Base-by-base conservation (phyloP, 2,888 invertebrate genomes). In the Lacanobia wlatinum region DNA sequence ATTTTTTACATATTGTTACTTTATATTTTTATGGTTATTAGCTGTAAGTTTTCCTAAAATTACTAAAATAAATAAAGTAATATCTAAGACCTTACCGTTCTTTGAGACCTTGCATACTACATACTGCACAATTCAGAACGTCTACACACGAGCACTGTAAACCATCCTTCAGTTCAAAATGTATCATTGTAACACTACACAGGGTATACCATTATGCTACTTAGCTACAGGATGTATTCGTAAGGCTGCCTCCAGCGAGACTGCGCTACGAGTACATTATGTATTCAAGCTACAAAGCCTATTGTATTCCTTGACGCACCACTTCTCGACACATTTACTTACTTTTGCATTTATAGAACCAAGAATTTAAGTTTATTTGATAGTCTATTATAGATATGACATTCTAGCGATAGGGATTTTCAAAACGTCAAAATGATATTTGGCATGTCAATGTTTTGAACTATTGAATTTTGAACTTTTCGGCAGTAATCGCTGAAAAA, bases 221-320 rank as follows among this genome's bases (percentile, higher is more conserved):
- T 48, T 56, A 40, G 16, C 1, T 80, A 81, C 68, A 70, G 60
- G 34, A 4, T 74, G 74, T 75, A 46, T 80, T 68, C 65, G 64
- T 67, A 63, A 77, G 43, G 23, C 60, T 58, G 59, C 83, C 83
- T 73, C 48, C 48, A 63, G 59, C 70, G 65, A 70, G 65, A 59
- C 55, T 56, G 52, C 71, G 76, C 70, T 73, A 71, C 70, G 59
- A 53, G 72, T 75, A 70, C 52, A 82, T 84, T 76, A 78, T 77
- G 81, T 74, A 83, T 85, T 84, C 79, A 70, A 77, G 70, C 63
- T 61, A 80, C 73, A 80, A 80, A 78, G 76, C 76, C 78, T 72
- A 76, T 85, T 84, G 74, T 83, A 72, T 74, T 78, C 55, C 65
- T 79, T 53, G 83, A 78, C 64, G 68, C 63, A 69, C 66, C 71